These are phyloP conservation scores for Acleris emargana DNA, from an alignment of 2,888 invertebrate genomes.

Conservation along the genomic window DNA sequence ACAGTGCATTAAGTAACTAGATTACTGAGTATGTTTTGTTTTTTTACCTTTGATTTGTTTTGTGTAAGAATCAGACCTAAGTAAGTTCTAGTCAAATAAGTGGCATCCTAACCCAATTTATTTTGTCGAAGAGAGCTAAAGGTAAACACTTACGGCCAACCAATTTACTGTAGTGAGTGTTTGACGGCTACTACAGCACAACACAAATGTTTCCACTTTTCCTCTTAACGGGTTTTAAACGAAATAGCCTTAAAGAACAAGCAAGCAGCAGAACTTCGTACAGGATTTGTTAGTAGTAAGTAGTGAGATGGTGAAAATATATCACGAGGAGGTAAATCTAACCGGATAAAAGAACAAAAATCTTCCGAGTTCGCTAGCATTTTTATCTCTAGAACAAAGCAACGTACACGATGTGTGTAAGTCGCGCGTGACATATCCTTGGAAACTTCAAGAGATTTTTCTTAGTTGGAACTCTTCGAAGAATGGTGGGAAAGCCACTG, in stretches of 20 bases:
- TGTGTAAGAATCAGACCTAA: no score
- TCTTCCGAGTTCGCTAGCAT: neutral
- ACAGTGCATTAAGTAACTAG: no score
- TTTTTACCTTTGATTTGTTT: no score
- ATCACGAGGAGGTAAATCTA: constrained; percentile 5
- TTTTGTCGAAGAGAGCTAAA: constrained; percentile 3
- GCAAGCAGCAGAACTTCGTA: no score
- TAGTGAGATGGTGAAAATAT: neutral
- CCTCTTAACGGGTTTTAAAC: no score
- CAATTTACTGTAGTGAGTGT: constrained; percentile 30
- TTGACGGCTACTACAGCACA: constrained; percentile 1
- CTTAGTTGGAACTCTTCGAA: constrained; percentile 43
- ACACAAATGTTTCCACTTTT: neutral
- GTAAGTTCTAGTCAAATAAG: neutral
- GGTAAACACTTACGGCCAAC: constrained; percentile 18
- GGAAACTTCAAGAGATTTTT: constrained; percentile 51
- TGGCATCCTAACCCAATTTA: constrained; percentile 6
- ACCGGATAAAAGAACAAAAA: constrained; percentile 3
- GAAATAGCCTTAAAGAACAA: no score
- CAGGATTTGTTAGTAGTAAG: neutral
- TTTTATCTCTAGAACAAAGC: constrained; percentile 39
- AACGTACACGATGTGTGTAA: constrained; percentile 36
- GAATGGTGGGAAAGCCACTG: constrained; percentile 45
- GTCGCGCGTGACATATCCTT: constrained; percentile 50
- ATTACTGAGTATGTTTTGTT: no score